Evolutionary conservation across 2,113 vertebrate species (phyloP), one percentile per base, ranked within the genome.

Genomic region (Lophura nycthemera): DNA sequence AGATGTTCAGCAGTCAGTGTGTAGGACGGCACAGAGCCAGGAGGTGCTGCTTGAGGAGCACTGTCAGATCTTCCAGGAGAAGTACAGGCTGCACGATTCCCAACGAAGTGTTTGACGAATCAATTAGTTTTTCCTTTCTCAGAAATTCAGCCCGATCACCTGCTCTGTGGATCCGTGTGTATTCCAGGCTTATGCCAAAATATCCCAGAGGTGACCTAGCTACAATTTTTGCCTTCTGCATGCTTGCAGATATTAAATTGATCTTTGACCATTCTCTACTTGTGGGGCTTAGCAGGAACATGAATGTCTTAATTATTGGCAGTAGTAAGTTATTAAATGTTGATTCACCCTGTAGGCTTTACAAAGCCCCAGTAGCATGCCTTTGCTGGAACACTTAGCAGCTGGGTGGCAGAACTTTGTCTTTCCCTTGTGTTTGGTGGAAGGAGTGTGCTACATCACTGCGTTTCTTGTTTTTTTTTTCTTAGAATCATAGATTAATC

Each of bases 361-460:
- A 32, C 63, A 43, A 5, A 77, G 63, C n/a, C 22, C 14, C 0
- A 25, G 40, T 61, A 24, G 5, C 32, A 15, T 60, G 82, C 42
- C 69, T 83, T 40, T 45, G 40, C 63, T 65, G 74, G 40, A 50
- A 36, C 0, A 54, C 40, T 85, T 38, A 50, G 75, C 56, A 59
- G 4, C 52, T 32, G 42, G 8, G 6, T 5, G 5, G 17, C 27
- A 7, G 40, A 60, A 6, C 40, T 18, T 13, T 8, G 61, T 34
- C 19, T 57, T 43, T 67, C 13, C 29, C 48, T n/a, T 78, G 60
- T 4, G 0, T 36, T 45, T n/a, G 64, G 29, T 50, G 64, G 9
- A 50, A 65, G 29, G 5, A 11, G 2, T 3, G 2, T 40, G 29
- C 0, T 9, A 2, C 38, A 20, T 27, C 16, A 2, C 7, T 50